phyloP scores from a whole-genome alignment of 1,140 invertebrate genomes.

The Diplogasteroides magnus region DNA sequence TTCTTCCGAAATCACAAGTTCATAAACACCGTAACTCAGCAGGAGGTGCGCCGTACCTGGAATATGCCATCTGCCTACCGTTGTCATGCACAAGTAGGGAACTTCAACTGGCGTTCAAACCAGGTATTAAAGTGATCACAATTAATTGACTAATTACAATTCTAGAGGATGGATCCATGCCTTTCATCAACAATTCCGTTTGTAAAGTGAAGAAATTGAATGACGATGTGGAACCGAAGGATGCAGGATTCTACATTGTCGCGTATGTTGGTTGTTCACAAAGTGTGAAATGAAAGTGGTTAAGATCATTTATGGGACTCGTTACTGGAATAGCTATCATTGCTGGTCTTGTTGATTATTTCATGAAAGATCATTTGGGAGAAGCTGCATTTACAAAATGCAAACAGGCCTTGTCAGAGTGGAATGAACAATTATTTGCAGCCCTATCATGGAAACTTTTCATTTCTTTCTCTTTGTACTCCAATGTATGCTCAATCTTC shows the following conservation, averaged over 20 bases:
- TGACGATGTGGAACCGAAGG: background rate
- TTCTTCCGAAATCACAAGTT: too few species aligned
- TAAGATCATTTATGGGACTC: background rate
- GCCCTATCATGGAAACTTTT: background rate
- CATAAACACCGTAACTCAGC: too few species aligned
- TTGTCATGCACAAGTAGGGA: too few species aligned
- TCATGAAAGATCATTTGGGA: background rate
- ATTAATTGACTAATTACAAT: too few species aligned
- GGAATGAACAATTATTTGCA: background rate
- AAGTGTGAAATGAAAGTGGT: background rate
- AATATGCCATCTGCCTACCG: too few species aligned
- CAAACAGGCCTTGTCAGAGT: background rate
- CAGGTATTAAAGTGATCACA: too few species aligned
- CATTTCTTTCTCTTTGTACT: slow-evolving; percentile 4
- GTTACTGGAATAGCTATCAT: background rate
- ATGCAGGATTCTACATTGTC: background rate
- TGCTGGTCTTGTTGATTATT: background rate
- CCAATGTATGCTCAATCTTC: slow-evolving; percentile 1
- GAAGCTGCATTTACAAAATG: background rate
- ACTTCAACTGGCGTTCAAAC: too few species aligned
- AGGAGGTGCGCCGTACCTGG: too few species aligned
- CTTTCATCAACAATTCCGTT: too few species aligned
- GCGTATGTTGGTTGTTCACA: background rate
- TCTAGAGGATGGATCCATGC: too few species aligned
- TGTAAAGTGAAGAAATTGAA: too few species aligned